phyloP scores from a whole-genome alignment of 2,888 invertebrate genomes.

The Venustoraphidia nigricollis region DNA sequence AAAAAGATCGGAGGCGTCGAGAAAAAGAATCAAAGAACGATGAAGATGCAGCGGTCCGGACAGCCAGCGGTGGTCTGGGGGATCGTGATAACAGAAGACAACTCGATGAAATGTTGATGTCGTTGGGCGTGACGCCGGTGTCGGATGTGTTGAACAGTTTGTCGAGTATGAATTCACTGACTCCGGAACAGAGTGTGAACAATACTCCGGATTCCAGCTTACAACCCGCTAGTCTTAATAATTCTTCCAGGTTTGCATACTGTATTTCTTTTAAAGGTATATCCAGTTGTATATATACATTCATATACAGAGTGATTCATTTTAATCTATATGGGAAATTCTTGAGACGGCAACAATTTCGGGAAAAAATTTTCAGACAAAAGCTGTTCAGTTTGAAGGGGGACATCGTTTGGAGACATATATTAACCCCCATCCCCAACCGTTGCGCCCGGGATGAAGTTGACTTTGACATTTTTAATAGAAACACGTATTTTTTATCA shows the following conservation, averaged over 20 bases:
- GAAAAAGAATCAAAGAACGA: constrained; percentile 84
- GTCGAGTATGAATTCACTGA: constrained; percentile 64
- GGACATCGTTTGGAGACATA: too few relatives aligned
- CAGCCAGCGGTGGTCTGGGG: constrained; percentile 32
- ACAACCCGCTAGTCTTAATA: constrained; percentile 44
- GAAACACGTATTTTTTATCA: too few relatives aligned
- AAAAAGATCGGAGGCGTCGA: constrained; percentile 69
- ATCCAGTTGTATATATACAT: too few relatives aligned
- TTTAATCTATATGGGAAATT: too few relatives aligned
- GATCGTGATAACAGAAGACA: constrained; percentile 44
- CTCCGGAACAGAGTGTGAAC: constrained; percentile 64
- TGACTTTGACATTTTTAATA: too few relatives aligned
- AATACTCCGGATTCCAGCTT: constrained; percentile 68
- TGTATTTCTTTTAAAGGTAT: too few relatives aligned
- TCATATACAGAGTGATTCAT: too few relatives aligned
- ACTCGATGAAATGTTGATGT: constrained; percentile 74
- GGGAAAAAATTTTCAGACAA: too few relatives aligned
- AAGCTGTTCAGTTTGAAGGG: too few relatives aligned
- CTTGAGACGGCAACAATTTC: too few relatives aligned
- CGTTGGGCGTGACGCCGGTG: constrained; percentile 74
- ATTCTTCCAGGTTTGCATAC: constrained; percentile 24
- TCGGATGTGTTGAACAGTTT: constrained; percentile 73
- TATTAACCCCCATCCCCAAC: too few relatives aligned
- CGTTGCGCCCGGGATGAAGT: too few relatives aligned
- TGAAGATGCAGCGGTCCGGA: constrained; percentile 46